Evolutionary conservation across 2,797 vertebrate genomes (phyloP).

Genomic region (Pyrocephalus nanus): DNA sequence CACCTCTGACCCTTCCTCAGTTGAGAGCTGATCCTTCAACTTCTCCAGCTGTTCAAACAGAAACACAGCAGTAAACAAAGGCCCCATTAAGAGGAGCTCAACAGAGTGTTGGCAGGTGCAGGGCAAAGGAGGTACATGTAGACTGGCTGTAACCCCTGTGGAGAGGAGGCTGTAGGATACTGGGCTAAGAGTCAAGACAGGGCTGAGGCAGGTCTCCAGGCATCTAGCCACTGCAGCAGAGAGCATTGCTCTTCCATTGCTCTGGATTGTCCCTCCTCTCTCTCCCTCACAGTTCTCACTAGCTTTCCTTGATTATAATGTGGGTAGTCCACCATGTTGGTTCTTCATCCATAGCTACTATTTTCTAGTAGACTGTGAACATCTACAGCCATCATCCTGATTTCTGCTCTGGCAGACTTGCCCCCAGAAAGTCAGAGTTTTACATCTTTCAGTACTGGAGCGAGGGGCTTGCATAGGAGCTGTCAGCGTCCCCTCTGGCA

Average conservation of each 20-base stretch:
- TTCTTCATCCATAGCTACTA: not conserved
- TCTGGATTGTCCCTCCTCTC: not conserved
- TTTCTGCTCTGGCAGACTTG: not conserved
- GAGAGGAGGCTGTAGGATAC: not conserved
- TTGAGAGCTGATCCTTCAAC: slow-evolving; percentile 60
- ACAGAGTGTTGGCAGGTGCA: not conserved
- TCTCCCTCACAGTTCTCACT: not conserved
- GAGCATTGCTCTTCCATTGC: not conserved
- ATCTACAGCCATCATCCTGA: too few species aligned
- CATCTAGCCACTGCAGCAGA: not conserved
- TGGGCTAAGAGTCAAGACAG: not conserved
- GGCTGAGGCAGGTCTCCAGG: not conserved
- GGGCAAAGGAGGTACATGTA: not conserved
- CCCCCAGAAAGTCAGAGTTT: not conserved
- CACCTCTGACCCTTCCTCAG: slow-evolving; percentile 48
- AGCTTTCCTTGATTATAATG: not conserved
- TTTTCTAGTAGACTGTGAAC: not conserved
- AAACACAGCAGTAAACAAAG: slow-evolving; percentile 18
- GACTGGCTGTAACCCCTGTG: not conserved
- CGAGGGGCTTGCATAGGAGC: fast-evolving
- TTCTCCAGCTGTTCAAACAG: slow-evolving; percentile 66
- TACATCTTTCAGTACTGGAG: not conserved
- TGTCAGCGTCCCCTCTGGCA: not conserved
- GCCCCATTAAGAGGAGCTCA: not conserved
- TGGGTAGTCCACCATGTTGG: not conserved